Conservation (phyloP, 2,113 vertebrate genomes). For the Plecotus auritus region DNA sequence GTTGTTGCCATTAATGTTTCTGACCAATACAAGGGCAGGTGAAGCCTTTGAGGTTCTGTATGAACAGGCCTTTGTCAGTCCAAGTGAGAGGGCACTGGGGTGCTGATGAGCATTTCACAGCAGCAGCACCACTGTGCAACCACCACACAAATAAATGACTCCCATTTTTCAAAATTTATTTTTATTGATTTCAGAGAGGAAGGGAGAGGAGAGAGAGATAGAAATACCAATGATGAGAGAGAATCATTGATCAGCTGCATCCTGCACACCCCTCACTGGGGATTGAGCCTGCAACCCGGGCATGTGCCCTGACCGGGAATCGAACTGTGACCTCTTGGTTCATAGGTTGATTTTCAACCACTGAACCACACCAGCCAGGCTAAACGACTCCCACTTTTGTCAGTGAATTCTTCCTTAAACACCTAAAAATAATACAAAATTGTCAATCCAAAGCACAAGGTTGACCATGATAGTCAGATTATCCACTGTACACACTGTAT, state of each 20-base stretch:
- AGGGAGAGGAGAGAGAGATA: too few species aligned
- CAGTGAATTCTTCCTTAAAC: not conserved
- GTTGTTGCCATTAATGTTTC: not conserved
- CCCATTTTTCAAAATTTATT: not conserved
- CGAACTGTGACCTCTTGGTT: too few species aligned
- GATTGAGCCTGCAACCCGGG: too few species aligned
- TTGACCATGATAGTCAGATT: not conserved
- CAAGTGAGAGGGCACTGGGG: rapidly evolving
- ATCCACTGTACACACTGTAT: not conserved
- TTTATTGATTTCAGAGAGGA: too few species aligned
- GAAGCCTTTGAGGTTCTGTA: not conserved
- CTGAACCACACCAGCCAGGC: not conserved
- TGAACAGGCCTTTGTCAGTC: not conserved
- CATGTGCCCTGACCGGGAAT: too few species aligned
- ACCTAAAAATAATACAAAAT: not conserved
- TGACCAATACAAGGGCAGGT: not conserved
- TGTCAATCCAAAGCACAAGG: not conserved
- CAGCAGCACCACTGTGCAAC: too few species aligned
- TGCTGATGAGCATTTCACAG: not conserved
- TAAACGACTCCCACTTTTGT: not conserved
- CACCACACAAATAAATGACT: not conserved
- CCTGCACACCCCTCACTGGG: too few species aligned
- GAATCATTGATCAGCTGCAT: too few species aligned
- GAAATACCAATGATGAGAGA: too few species aligned
- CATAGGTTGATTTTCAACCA: not conserved